Base-by-base conservation (phyloP, 2,113 vertebrate species). In the Microtus oregoni region DNA sequence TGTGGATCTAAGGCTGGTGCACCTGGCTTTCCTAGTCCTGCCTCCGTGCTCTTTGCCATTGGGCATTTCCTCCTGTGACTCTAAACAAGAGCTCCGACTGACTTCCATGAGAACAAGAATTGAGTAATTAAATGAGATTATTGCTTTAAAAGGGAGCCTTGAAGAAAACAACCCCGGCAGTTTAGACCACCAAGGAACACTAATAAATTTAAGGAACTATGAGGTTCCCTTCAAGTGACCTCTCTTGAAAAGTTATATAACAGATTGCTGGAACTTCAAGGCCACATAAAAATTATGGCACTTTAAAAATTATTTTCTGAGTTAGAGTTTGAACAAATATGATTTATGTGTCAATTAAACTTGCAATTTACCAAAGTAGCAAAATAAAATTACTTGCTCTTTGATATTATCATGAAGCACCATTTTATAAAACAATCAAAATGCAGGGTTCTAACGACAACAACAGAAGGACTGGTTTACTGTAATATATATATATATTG, bases 121-220 rank as follows among this genome's bases (percentile, higher is more conserved):
- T 98, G 98, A 99, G 98, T 97, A 98, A 98, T 98, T 99, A 98
- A 98, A 98, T 97, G 97, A 98, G 98, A 98, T 98, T 98, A 98
- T 90, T 90, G 97, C 98, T 98, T 98, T 96, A 97, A 98, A 98
- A 98, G 95, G 95, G 93, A 98, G 96, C 92, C 95, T 96, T 61
- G 86, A 91, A 96, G 95, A 91, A 96, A 94, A 96, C 92, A 89
- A 26, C 13, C 5, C 73, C 24, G 87, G 93, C 86, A 97, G 98
- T 98, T 98, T 92, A 98, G 99, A 99, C 99, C 99, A 99, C 99
- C 99, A 98, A 98, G 98, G 98, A 98, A 98, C 97, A 98, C 97
- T 98, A 98, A 99, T 99, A 99, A 99, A 99, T 98, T 98, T 98
- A 98, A 98, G 98, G 98, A 99, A 99, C 99, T 99, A 99, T 99